Base-by-base conservation (phyloP, 2,113 vertebrate genomes). In the Oceanites oceanicus region DNA sequence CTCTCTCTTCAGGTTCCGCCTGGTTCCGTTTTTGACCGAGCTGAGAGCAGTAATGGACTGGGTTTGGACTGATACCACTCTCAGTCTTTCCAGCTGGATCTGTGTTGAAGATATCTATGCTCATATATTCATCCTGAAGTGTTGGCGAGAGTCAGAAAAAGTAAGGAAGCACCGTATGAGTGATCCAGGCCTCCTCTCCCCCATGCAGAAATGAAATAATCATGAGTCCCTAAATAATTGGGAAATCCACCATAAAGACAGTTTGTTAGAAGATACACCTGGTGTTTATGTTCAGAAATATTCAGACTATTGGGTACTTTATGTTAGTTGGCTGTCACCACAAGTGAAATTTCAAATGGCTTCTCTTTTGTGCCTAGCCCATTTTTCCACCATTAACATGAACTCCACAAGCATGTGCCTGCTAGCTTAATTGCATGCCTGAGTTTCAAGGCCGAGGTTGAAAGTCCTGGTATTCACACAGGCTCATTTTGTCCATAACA, bases 91-190 rank as follows among this genome's bases (percentile, higher is more conserved):
- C 97, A 99, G 99, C 97, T 99, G 99, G 99, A 99, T 99, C 97
- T 99, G 99, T 71, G 99, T 99, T 90, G 99, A 99, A 97, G 99
- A 99, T 97, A 99, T 99, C 98, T 99, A 99, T 38, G 99, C 99
- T 53, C 99, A 99, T 97, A 99, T 99, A 97, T 99, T 99, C 95
- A 99, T 99, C 91, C 98, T 99, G 63, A 99, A 99, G 95, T 99
- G 99, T 22, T 99, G 99, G 99, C 98, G 99, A 89, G 99, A 99
- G 93, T 99, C 99, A 4, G 99, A 99, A 97, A 99, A 99, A 98
- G 99, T 99, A 98, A 98, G 97, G 78, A 96, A 97, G 61, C 25
- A 25, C 44, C 45, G 4, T 25, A 73, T 27, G 45, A 63, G 76
- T 26, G 62, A 89, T 90, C 73, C 26, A 16, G 49, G 20, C 25